A percentile compares a stretch with the other conserved stretches of the same genome.
These are phyloP conservation scores for Chelonus formosanus DNA, from an alignment of 2,888 invertebrate species.

Conservation along the genomic window DNA sequence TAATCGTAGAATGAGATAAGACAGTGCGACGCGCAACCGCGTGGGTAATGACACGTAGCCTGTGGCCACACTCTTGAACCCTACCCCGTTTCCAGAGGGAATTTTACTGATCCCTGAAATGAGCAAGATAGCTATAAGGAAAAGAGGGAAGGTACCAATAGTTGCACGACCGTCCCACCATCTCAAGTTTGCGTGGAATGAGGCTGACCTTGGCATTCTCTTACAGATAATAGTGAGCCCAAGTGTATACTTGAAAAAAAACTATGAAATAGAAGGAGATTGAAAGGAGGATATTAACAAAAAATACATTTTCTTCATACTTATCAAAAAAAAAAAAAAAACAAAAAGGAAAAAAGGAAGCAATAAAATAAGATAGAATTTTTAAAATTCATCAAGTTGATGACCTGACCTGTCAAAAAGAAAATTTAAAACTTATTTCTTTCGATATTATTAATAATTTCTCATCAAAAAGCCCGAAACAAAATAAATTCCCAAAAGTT, in stretches of 20 bases:
- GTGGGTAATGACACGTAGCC: slow-evolving; percentile 28
- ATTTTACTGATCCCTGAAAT: not conserved
- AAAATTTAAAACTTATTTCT: too few species aligned
- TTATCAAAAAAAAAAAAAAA: too few species aligned
- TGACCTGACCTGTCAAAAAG: too few species aligned
- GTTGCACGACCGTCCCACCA: slow-evolving; percentile 28
- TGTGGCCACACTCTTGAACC: slow-evolving; percentile 16
- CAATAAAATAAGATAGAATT: too few species aligned
- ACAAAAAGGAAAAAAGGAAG: too few species aligned
- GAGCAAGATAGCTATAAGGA: not conserved
- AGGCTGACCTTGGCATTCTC: slow-evolving; percentile 60
- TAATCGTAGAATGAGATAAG: slow-evolving; percentile 22
- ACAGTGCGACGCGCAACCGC: slow-evolving; percentile 3
- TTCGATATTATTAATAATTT: too few species aligned
- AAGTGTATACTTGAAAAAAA: slow-evolving; percentile 19
- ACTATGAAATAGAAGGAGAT: slow-evolving; percentile 32
- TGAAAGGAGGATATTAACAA: slow-evolving; percentile 21
- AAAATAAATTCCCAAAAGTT: too few species aligned
- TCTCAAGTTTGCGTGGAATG: slow-evolving; percentile 47
- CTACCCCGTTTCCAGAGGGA: slow-evolving; percentile 8
- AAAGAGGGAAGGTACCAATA: slow-evolving; percentile 31
- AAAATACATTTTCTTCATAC: slow-evolving; percentile 13
- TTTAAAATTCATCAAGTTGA: too few species aligned
- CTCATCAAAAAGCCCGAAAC: too few species aligned
- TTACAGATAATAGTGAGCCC: slow-evolving; percentile 50